Base-by-base conservation (phyloP, 2,888 invertebrate genomes). In the Piscicola geometra region DNA sequence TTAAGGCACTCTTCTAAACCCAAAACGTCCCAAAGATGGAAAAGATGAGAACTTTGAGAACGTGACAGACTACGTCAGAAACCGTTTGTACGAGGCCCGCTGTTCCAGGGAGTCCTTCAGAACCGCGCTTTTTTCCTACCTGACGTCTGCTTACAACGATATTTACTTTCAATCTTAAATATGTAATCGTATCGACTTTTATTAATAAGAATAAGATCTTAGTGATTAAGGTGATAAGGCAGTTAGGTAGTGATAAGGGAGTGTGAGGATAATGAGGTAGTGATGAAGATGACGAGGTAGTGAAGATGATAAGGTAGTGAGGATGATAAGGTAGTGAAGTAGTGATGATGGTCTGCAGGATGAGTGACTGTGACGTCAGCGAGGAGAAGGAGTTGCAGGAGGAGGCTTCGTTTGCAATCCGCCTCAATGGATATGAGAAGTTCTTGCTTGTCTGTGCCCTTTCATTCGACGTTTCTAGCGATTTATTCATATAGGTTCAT, bases 41-140 rank as follows among this genome's bases (percentile, higher is more conserved):
- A 28, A 60, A 15, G 64, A 21, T 15, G 64, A 73, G 25, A 36
- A 64, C 5, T 73, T 35, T 35, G 52, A 56, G 12, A 73, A 28
- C 0, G 73, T 73, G 18, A 36, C 35, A 64, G 73, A 73, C 21
- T 73, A 56, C 32, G 41, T 73, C 30, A 73, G 64, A 36, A 73
- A 33, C 56, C 56, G 52, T 3, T 28, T 73, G 64, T 73, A 73
- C 64, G 21, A 60, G 32, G 35, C 0, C 33, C 28, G 15, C 5
- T 73, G 73, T 64, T 50, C 73, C n/a, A 60, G 56, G n/a, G 73
- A 73, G 1, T 73, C 73, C 28, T 73, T 73, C 64, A 56, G 56
- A 18, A 64, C 73, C 1, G 60, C 73, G 5, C 60, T 73, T 12
- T 25, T 73, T 21, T 33, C 60, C n/a, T 73, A 73, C 28, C 41